These are phyloP conservation scores for Papilio polytes DNA, from an alignment of 1,140 invertebrate species.

Conservation along the genomic window DNA sequence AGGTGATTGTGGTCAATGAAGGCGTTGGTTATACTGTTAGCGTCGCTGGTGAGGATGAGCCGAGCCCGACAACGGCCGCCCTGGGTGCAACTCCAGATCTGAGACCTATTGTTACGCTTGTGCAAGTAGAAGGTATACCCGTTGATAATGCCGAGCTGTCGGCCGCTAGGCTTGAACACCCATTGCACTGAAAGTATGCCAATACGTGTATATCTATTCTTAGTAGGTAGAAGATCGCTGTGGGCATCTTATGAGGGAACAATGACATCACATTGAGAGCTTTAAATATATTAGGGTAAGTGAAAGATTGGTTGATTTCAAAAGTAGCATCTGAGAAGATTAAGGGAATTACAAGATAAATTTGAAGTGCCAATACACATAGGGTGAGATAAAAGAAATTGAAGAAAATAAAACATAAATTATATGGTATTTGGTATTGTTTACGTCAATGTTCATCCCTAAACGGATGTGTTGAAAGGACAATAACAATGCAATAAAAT, in stretches of 20 bases:
- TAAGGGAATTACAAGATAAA: too few relatives aligned
- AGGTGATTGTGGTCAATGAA: slow-evolving; percentile 49
- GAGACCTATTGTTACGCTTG: slow-evolving; percentile 45
- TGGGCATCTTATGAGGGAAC: not conserved
- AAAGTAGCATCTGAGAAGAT: too few relatives aligned
- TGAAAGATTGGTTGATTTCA: too few relatives aligned
- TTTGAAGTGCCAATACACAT: too few relatives aligned
- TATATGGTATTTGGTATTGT: too few relatives aligned
- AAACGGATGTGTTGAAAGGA: too few relatives aligned
- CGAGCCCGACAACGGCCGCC: slow-evolving; percentile 52
- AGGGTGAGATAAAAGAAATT: too few relatives aligned
- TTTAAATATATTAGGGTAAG: not conserved
- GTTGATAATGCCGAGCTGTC: slow-evolving; percentile 50
- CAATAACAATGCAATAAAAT: too few relatives aligned
- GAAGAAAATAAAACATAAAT: too few relatives aligned
- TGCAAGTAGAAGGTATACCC: slow-evolving; percentile 61
- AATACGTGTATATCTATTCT: not conserved
- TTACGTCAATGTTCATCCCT: too few relatives aligned
- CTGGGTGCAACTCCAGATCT: slow-evolving; percentile 54
- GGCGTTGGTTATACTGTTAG: slow-evolving; percentile 41
- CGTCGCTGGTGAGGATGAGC: slow-evolving; percentile 48
- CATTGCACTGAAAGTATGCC: slow-evolving; percentile 47
- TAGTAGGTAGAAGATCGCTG: not conserved
- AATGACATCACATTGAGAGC: not conserved
- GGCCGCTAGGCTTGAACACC: slow-evolving; percentile 49